Evolutionary conservation across 2,888 invertebrate species (phyloP).

Genomic region (Limnephilus rhombicus): DNA sequence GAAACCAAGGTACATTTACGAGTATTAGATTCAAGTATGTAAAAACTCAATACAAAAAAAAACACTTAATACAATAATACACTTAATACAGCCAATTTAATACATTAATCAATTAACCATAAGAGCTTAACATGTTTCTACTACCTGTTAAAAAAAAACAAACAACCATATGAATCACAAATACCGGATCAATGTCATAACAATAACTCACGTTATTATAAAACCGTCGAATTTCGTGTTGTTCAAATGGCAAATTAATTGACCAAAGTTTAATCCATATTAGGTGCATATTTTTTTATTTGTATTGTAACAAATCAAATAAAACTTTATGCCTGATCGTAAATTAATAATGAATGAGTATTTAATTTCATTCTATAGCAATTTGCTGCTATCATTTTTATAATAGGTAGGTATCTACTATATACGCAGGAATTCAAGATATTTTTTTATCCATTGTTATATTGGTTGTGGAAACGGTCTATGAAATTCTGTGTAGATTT

Average conservation of each 20-base stretch:
- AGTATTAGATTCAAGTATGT: not conserved
- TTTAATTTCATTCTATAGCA: not conserved
- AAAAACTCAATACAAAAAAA: not conserved
- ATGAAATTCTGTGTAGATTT: too few relatives aligned
- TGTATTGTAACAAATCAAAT: not conserved
- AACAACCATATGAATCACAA: not conserved
- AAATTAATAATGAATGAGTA: not conserved
- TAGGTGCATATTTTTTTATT: not conserved
- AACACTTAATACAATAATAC: not conserved
- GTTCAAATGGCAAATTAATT: not conserved
- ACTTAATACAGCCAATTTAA: not conserved
- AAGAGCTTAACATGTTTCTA: not conserved
- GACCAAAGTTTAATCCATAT: not conserved
- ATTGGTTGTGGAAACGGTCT: too few relatives aligned
- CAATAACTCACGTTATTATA: not conserved
- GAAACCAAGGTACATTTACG: not conserved
- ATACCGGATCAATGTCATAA: not conserved
- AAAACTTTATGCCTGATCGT: not conserved
- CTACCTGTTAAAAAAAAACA: not conserved
- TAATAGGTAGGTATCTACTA: too few relatives aligned
- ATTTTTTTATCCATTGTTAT: too few relatives aligned
- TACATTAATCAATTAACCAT: not conserved
- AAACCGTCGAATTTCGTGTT: too few relatives aligned
- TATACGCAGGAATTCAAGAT: too few relatives aligned
- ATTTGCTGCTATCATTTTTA: too few relatives aligned